These are phyloP conservation scores for Atrichornis clamosus DNA, from an alignment of 2,113 vertebrate species.

Conservation along the genomic window DNA sequence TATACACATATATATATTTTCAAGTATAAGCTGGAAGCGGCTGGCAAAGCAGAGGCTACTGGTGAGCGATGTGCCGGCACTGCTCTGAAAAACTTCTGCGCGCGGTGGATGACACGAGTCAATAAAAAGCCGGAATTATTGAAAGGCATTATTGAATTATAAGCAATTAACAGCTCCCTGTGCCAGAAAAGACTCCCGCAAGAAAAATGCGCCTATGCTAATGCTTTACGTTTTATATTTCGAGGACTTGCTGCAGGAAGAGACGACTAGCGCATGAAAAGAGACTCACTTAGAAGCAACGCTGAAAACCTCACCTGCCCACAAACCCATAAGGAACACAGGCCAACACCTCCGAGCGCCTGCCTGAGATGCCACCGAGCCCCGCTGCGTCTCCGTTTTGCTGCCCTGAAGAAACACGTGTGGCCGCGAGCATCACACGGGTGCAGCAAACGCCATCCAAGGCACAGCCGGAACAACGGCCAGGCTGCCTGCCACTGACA, in stretches of 20 bases:
- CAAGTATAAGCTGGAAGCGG: neutral
- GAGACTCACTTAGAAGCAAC: neutral
- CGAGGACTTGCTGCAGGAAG: neutral
- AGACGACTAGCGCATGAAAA: accelerated
- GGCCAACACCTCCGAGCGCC: neutral
- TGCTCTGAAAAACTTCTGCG: neutral
- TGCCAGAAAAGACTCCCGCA: neutral
- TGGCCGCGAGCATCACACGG: neutral
- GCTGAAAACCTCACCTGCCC: neutral
- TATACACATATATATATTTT: neutral
- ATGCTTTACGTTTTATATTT: too few relatives aligned
- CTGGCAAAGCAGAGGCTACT: neutral
- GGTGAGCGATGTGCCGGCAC: neutral
- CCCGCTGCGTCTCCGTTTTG: neutral
- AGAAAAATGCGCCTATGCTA: neutral
- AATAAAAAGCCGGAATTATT: neutral
- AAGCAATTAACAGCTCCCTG: neutral
- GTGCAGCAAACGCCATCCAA: neutral
- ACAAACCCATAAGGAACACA: neutral
- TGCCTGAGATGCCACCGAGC: neutral
- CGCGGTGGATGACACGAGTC: neutral
- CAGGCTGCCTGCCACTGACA: neutral
- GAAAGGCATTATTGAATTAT: neutral
- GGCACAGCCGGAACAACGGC: neutral
- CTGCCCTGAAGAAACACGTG: neutral